phyloP scores from a whole-genome alignment of 2,113 vertebrate species.

The Pygoscelis adeliae region DNA sequence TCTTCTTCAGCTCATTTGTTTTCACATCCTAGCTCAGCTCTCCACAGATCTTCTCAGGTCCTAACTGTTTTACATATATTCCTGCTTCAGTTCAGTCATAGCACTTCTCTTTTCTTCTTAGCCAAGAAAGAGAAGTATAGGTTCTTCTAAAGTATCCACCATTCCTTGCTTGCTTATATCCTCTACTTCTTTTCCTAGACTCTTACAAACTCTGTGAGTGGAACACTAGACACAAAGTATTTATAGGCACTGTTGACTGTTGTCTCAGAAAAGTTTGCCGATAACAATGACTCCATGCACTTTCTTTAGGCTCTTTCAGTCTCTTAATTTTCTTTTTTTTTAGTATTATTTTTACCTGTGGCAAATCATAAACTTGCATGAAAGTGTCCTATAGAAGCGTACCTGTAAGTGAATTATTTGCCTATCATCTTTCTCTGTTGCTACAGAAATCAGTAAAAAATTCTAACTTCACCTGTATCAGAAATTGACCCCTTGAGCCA shows the following conservation, averaged over 20 bases:
- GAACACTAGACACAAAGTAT: neutral
- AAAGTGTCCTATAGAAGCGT: neutral
- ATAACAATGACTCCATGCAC: neutral
- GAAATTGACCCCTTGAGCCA: neutral
- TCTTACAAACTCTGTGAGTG: neutral
- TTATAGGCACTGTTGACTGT: neutral
- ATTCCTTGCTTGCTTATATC: neutral
- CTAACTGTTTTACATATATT: neutral
- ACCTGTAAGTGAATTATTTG: neutral
- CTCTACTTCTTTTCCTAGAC: neutral
- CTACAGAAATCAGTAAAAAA: neutral
- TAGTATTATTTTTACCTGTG: neutral
- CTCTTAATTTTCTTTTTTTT: neutral
- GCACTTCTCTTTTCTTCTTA: neutral
- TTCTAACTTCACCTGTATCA: neutral
- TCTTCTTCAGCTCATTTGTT: neutral
- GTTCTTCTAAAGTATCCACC: neutral
- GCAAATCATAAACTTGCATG: neutral
- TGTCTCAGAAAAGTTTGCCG: neutral
- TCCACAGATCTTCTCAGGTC: neutral
- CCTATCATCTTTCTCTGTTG: neutral
- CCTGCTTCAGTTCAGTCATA: neutral
- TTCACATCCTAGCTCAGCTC: neutral
- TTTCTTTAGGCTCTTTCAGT: neutral
- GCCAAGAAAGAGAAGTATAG: neutral